phyloP scores from a whole-genome alignment of 2,888 invertebrate genomes.

The Chloroclysta siterata region DNA sequence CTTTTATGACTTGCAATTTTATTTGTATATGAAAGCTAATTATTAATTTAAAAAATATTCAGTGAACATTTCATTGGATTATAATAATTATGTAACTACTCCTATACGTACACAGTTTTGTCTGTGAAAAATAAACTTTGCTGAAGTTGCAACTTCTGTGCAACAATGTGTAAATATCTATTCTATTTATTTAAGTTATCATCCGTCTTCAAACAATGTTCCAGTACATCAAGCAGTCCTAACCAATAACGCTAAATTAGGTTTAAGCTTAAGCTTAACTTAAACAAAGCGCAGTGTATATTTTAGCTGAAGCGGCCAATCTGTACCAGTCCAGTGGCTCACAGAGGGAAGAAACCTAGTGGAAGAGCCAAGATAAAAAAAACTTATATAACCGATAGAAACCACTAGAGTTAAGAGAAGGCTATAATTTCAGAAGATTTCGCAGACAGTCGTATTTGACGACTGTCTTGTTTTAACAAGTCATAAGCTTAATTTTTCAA shows the following conservation, averaged over 20 bases:
- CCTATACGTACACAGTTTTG: too few species aligned
- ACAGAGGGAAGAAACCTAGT: conserved; percentile 3
- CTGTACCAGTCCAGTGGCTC: conserved; percentile 16
- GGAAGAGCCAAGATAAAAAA: background rate
- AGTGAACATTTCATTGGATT: too few species aligned
- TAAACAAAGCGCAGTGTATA: conserved; percentile 29
- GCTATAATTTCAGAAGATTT: too few species aligned
- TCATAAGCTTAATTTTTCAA: too few species aligned
- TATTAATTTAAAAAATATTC: too few species aligned
- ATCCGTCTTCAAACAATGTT: background rate
- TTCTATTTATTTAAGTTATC: background rate
- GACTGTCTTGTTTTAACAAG: too few species aligned
- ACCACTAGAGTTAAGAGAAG: too few species aligned
- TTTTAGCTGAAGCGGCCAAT: conserved; percentile 27
- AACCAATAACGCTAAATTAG: conserved; percentile 26
- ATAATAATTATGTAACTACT: too few species aligned
- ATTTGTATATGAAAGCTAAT: too few species aligned
- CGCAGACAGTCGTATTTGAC: too few species aligned
- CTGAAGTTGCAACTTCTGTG: background rate
- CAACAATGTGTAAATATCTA: background rate
- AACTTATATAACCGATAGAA: background rate
- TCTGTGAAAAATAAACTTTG: too few species aligned
- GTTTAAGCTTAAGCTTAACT: conserved; percentile 20
- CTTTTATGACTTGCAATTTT: too few species aligned
- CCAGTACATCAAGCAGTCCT: conserved; percentile 12